Evolutionary conservation across 2,888 invertebrate species (phyloP).

Genomic region (Ctena decussata): DNA sequence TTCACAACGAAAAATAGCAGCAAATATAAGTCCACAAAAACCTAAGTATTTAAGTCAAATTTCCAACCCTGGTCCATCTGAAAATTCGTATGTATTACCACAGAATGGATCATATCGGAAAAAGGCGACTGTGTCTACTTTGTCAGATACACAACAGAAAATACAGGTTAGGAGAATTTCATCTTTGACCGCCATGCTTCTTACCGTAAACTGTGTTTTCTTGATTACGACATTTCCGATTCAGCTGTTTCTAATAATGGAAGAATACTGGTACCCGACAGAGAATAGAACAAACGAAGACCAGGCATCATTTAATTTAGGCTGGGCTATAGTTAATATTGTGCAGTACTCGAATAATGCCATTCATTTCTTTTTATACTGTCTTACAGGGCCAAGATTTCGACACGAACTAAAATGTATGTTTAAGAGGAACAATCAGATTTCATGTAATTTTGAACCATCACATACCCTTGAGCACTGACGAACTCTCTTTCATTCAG

Average conservation of each 20-base stretch:
- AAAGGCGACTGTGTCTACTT: not conserved
- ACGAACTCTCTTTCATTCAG: too few species aligned
- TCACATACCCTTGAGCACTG: not conserved
- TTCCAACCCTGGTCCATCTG: not conserved
- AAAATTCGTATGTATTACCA: too few species aligned
- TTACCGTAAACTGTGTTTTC: constrained; percentile 76
- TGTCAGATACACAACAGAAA: not conserved
- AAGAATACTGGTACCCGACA: constrained; percentile 63
- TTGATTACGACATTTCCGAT: constrained; percentile 77
- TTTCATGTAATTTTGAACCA: not conserved
- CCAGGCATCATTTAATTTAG: constrained; percentile 68
- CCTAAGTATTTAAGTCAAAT: not conserved
- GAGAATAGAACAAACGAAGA: constrained; percentile 37
- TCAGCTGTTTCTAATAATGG: constrained; percentile 75
- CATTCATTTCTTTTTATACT: constrained; percentile 79
- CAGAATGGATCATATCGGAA: not conserved
- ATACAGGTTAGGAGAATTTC: constrained; percentile 46
- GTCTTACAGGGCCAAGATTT: constrained; percentile 77
- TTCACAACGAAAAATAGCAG: constrained; percentile 55
- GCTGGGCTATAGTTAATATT: constrained; percentile 78
- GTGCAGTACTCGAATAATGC: constrained; percentile 80
- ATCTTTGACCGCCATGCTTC: constrained; percentile 72
- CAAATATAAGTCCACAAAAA: constrained; percentile 20
- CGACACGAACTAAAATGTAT: constrained; percentile 68
- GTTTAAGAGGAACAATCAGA: constrained; percentile 43